Evolutionary conservation across 1,140 invertebrate species (phyloP).

Genomic region (Artemia franciscana): DNA sequence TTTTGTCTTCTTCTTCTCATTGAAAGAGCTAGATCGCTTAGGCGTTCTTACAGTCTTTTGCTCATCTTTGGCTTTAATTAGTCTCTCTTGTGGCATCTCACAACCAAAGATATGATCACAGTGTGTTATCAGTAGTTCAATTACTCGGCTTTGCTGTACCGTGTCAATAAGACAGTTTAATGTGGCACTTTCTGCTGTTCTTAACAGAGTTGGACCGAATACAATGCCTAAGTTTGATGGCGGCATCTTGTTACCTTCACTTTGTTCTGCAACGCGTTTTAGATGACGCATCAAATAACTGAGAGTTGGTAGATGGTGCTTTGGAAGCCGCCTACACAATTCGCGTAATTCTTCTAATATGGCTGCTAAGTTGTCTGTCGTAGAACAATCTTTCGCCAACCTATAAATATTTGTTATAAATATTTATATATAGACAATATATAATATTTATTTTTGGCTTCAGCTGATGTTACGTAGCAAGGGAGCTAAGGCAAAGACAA

Average conservation of each 20-base stretch:
- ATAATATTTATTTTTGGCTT: too few relatives aligned
- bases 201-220: conserved; percentile 32
- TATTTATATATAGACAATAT: too few relatives aligned
- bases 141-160: conserved; percentile 28
- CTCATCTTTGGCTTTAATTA: neutral
- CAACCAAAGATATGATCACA: conserved; percentile 18
- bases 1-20: neutral
- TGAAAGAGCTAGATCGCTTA: conserved; percentile 1
- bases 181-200: conserved; percentile 26
- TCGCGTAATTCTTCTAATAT: conserved; percentile 19
- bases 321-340: conserved; percentile 23
- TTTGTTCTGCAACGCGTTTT: conserved; percentile 18
- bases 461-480: too few relatives aligned
- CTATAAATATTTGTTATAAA: conserved; percentile 13
- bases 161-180: conserved; percentile 29
- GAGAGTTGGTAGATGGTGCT: conserved; percentile 24
- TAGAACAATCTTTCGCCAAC: conserved; percentile 20
- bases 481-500: too few relatives aligned
- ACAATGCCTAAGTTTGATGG: conserved; percentile 33
- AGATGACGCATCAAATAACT: conserved; percentile 29
- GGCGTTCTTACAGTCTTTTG: neutral
- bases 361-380: conserved; percentile 9
- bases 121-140: conserved; percentile 28
- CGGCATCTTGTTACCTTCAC: conserved; percentile 31
- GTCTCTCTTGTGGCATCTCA: conserved; percentile 2